Percentiles rank a stretch among this genome's conserved stretches.
Conservation (phyloP, 2,113 vertebrate species). For the Grammomys surdaster region DNA sequence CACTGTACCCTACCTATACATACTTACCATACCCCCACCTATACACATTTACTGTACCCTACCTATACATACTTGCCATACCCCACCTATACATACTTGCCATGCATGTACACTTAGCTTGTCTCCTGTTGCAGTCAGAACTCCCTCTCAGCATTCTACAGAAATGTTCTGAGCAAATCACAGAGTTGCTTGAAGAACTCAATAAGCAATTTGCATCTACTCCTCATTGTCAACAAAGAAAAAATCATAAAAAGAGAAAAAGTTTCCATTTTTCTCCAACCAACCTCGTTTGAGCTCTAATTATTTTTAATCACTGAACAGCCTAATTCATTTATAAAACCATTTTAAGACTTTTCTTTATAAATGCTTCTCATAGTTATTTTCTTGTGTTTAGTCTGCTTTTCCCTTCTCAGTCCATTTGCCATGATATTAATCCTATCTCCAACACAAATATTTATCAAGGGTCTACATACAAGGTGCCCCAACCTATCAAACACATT, state of each 20-base stretch:
- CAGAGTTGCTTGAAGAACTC: neutral
- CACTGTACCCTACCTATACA: too few relatives aligned
- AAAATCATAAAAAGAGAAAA: neutral
- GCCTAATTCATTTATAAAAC: neutral
- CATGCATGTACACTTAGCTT: neutral
- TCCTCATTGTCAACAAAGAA: neutral
- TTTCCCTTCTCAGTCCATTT: neutral
- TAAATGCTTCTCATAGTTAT: neutral
- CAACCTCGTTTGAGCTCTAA: neutral
- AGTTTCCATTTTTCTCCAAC: neutral
- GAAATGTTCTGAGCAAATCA: neutral
- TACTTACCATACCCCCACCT: neutral
- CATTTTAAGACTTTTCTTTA: neutral
- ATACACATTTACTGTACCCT: rapidly evolving
- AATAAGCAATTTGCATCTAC: neutral
- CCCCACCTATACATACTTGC: neutral
- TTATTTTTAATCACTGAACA: neutral
- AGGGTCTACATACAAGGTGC: too few relatives aligned
- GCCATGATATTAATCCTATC: neutral
- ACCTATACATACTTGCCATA: too few relatives aligned
- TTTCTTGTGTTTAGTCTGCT: neutral
- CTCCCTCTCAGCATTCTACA: neutral
- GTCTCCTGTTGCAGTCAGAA: neutral
- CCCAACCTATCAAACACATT: neutral
- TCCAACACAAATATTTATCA: too few relatives aligned